Evolutionary conservation across 2,797 vertebrate species (phyloP), one percentile per base, ranked within the genome.

Genomic region (Remorina albescens): DNA sequence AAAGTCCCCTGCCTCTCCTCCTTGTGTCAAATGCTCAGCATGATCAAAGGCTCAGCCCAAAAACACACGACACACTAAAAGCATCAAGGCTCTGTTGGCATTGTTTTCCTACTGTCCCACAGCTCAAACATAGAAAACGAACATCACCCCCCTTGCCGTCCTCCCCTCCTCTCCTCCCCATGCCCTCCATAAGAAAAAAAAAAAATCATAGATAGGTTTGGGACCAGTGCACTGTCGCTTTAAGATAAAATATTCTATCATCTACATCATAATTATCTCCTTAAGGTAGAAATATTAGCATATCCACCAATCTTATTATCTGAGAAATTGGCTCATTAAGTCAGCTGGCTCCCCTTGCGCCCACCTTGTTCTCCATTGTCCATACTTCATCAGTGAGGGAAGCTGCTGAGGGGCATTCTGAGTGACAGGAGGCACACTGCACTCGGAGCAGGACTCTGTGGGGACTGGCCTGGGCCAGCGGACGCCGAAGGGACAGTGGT

Each of bases 211-310:
- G 83, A 89, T 90, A 83, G 86, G 88, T 88, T 89, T 91, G 89
- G 92, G 91, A 93, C 92, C 67, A 63, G 74, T 67, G 84, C 83
- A 83, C 92, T 94, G 93, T 93, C 86, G 87, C 94, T 95, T 95
- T 95, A 95, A 95, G 91, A 94, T 94, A 94, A 94, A 93, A 94
- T 93, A 94, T 95, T 94, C 93, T 93, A 94, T 95, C 94, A 93
- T 93, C 92, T 90, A 94, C 94, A 95, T 95, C 94, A 94, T 95
- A 95, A 95, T 95, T 95, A 95, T 95, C 94, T 95, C 95, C 95
- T 95, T 95, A 95, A 95, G 95, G 95, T 95, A 95, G 94, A 95
- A 93, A 95, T 95, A 95, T 95, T 95, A 95, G 94, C 95, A 95
- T 95, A 95, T 94, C 94, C 94, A 94, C 93, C 94, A 94, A 95